Evolutionary conservation across 2,797 vertebrate genomes (phyloP).

Genomic region (Melanitta fusca): DNA sequence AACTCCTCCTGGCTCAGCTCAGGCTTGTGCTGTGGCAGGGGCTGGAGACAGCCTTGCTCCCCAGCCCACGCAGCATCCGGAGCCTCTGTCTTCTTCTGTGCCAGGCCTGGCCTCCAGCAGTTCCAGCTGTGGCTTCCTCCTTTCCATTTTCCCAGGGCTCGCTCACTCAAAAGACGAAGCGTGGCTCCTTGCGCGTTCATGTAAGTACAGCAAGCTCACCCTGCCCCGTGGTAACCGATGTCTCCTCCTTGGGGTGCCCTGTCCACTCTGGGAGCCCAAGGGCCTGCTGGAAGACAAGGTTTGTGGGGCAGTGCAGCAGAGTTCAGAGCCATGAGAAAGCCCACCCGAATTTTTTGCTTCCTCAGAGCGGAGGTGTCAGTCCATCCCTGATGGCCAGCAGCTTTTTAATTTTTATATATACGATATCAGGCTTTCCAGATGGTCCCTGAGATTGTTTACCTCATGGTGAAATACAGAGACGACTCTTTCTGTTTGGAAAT

Average conservation of each 20-base stretch:
- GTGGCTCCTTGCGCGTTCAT: neutral
- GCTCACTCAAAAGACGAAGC: neutral
- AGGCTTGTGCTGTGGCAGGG: conserved; percentile 6
- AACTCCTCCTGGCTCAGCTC: neutral
- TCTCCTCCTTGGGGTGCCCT: neutral
- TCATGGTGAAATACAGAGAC: neutral
- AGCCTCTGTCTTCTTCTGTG: neutral
- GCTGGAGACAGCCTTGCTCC: conserved; percentile 30
- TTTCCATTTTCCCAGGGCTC: conserved; percentile 16
- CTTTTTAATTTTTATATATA: neutral
- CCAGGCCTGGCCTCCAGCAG: conserved; percentile 5
- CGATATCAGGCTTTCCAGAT: neutral
- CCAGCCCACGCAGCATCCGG: neutral
- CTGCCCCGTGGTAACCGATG: neutral
- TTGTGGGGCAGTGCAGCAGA: neutral
- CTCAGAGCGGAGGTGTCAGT: neutral
- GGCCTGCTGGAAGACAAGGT: neutral
- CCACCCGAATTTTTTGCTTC: neutral
- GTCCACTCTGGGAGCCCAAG: neutral
- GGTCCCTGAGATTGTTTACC: neutral
- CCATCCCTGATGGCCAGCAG: neutral
- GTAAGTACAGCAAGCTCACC: neutral
- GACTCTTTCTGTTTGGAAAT: neutral
- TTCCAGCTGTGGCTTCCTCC: conserved; percentile 40
- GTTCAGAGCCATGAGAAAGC: neutral